A percentile compares a stretch with the other conserved stretches of the same genome.
Conservation (phyloP, 2,113 vertebrate genomes). For the Thermophis baileyi region DNA sequence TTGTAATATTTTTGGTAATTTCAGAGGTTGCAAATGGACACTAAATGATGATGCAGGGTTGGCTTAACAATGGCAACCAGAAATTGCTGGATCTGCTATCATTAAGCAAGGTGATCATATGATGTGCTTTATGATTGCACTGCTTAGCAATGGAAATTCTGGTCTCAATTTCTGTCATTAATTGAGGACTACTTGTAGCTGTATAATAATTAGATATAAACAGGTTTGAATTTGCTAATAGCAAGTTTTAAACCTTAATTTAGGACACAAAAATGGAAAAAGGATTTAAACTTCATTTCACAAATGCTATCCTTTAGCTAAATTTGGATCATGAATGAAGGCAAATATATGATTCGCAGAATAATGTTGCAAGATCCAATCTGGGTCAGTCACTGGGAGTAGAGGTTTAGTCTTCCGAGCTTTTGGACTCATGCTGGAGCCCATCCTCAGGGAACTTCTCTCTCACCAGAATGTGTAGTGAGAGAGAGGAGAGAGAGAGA, state of each 20-base stretch:
- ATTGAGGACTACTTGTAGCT: neutral
- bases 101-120: neutral
- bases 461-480: neutral
- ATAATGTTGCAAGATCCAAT: neutral
- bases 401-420: neutral
- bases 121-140: neutral
- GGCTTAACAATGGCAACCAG: neutral
- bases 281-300: constrained; percentile 8
- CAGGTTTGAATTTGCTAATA: neutral
- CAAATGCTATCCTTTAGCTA: neutral
- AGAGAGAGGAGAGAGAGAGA: neutral
- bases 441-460: neutral
- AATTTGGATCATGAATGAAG: neutral
- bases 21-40: neutral
- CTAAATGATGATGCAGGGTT: neutral
- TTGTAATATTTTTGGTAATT: neutral
- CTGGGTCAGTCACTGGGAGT: neutral
- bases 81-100: neutral
- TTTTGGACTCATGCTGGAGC: neutral
- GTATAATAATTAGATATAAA: neutral
- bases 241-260: neutral
- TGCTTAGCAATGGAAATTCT: neutral
- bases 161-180: neutral
- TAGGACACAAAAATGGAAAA: neutral
- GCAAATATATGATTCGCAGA: neutral